Evolutionary conservation across 2,888 invertebrate species (phyloP).

Genomic region (Thymelicus sylvestris): DNA sequence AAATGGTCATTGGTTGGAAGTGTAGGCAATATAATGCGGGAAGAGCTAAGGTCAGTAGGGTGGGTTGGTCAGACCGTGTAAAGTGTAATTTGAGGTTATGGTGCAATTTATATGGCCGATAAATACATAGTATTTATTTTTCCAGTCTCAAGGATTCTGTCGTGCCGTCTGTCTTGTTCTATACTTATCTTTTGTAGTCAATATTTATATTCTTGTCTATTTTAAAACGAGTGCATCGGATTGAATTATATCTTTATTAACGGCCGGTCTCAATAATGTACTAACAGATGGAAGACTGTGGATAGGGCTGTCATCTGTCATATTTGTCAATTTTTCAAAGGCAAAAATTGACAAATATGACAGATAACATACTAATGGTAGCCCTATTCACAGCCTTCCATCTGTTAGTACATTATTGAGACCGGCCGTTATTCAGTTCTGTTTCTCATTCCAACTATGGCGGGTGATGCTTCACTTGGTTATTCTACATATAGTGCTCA

Average conservation of each 20-base stretch:
- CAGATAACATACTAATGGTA: too few species aligned
- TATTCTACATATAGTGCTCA: slow-evolving; percentile 60
- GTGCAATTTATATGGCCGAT: slow-evolving; percentile 39
- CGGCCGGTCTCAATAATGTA: too few species aligned
- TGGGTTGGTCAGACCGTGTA: neutral
- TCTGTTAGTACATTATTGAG: too few species aligned
- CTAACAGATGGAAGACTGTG: too few species aligned
- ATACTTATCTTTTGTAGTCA: slow-evolving; percentile 29
- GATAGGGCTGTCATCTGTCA: too few species aligned
- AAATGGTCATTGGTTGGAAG: slow-evolving; percentile 15
- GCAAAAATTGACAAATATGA: too few species aligned
- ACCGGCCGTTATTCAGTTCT: slow-evolving; percentile 52
- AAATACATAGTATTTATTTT: slow-evolving; percentile 34
- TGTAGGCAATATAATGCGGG: slow-evolving; percentile 15
- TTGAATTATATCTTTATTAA: slow-evolving; percentile 61
- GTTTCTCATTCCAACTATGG: slow-evolving; percentile 74
- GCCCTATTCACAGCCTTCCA: too few species aligned
- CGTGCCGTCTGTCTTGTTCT: slow-evolving; percentile 25
- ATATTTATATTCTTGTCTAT: slow-evolving; percentile 32
- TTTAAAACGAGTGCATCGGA: slow-evolving; percentile 40
- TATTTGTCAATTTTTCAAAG: too few species aligned
- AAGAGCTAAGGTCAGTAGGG: neutral
- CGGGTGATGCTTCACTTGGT: slow-evolving; percentile 64
- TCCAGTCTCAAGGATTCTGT: slow-evolving; percentile 27
- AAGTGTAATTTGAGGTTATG: slow-evolving; percentile 46